These are phyloP conservation scores for Ornithoptera alexandrae DNA, from an alignment of 2,888 invertebrate genomes.

Conservation along the genomic window DNA sequence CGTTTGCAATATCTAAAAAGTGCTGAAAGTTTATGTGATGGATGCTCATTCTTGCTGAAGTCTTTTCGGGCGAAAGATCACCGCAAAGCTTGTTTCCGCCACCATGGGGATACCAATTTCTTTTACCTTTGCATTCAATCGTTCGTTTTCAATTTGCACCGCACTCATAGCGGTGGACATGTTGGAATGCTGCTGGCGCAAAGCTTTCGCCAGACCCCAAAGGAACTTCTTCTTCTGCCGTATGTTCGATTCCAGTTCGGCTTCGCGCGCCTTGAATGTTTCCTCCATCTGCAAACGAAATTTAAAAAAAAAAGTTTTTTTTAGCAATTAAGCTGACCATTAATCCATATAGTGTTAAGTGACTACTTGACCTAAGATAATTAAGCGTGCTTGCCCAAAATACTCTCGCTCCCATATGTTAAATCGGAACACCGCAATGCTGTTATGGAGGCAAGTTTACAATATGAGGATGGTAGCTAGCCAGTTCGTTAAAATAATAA, in stretches of 20 bases:
- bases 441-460: too few relatives aligned
- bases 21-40: too few relatives aligned
- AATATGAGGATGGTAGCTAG: too few relatives aligned
- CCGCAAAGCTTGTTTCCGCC: too few relatives aligned
- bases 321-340: background rate
- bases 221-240: constrained; percentile 63
- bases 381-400: too few relatives aligned
- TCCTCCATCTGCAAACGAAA: constrained; percentile 57
- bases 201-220: constrained; percentile 58
- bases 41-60: too few relatives aligned
- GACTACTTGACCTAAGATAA: background rate
- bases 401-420: too few relatives aligned
- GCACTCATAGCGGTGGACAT: constrained; percentile 54
- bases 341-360: background rate
- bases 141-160: constrained; percentile 46
- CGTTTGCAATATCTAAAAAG: too few relatives aligned
- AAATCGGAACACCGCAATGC: too few relatives aligned
- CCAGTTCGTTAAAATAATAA: too few relatives aligned
- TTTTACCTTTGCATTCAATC: constrained; percentile 54
- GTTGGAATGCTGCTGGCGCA: constrained; percentile 57
- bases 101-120: too few relatives aligned
- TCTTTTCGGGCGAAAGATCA: too few relatives aligned
- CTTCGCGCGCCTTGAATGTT: constrained; percentile 50
- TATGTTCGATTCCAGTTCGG: constrained; percentile 47
- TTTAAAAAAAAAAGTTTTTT: background rate